Conservation (phyloP, 2,888 invertebrate species). For the Melinaea marsaeus region DNA sequence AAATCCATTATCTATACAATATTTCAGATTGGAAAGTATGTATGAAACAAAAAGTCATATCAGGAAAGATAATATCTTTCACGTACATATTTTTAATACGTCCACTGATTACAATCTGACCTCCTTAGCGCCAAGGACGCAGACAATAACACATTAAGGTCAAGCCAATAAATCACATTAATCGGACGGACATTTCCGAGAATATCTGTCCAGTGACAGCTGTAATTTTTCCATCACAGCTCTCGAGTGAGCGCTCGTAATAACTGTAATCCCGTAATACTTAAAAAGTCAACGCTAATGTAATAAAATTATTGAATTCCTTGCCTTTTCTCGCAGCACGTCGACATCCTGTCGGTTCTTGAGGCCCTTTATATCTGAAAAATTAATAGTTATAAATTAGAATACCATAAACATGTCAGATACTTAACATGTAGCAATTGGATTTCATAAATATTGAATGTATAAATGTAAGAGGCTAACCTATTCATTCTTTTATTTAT, state of each 20-base stretch:
- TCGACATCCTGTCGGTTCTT: constrained; percentile 90
- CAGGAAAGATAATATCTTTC: background rate
- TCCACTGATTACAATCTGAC: background rate
- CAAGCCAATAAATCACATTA: constrained; percentile 3
- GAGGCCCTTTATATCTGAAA: constrained; percentile 91
- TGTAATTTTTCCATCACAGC: background rate
- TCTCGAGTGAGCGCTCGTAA: background rate
- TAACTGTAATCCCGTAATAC: background rate
- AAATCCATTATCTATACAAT: too few species aligned
- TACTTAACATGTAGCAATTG: too few species aligned
- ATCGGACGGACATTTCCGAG: background rate
- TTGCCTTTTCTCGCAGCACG: constrained; percentile 91
- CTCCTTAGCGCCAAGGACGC: background rate
- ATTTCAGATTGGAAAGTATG: background rate
- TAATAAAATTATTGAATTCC: constrained; percentile 8
- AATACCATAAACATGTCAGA: background rate
- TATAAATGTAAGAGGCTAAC: too few species aligned
- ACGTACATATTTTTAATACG: background rate
- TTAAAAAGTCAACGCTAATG: background rate
- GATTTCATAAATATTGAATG: too few species aligned
- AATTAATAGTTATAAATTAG: constrained; percentile 10
- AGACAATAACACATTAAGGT: constrained; percentile 4
- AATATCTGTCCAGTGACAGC: background rate
- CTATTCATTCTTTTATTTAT: too few species aligned
- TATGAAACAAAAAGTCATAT: background rate